These are phyloP conservation scores for Ginglymostoma cirratum DNA, from an alignment of 2,113 vertebrate genomes.

Conservation along the genomic window DNA sequence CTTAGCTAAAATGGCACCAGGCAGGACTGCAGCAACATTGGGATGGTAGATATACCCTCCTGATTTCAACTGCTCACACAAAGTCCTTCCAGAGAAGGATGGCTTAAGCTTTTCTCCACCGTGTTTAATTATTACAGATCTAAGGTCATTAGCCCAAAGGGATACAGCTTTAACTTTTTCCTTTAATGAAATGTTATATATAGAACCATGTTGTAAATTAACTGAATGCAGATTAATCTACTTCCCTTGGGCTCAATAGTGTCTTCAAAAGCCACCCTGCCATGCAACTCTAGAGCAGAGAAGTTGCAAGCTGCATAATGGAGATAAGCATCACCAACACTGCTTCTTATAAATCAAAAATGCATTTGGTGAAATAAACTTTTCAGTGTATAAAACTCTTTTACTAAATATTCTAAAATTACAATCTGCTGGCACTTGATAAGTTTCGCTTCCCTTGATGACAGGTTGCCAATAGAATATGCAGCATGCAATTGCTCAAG, in stretches of 20 bases:
- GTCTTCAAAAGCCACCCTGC: background rate
- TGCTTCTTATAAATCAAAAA: background rate
- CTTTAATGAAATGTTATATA: constrained; percentile 11
- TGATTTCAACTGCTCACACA: background rate
- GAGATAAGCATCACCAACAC: constrained; percentile 7
- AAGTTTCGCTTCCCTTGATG: constrained; percentile 12
- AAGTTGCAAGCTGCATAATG: background rate
- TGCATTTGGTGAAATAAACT: constrained; percentile 1
- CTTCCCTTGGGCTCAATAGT: background rate
- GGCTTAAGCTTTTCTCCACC: background rate
- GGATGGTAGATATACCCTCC: background rate
- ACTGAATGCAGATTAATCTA: background rate
- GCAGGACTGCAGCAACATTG: background rate
- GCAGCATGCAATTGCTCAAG: background rate
- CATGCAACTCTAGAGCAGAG: background rate
- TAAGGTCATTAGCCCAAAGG: background rate
- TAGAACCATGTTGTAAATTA: background rate
- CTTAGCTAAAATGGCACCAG: background rate
- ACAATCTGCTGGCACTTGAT: background rate
- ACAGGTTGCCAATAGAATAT: constrained; percentile 19
- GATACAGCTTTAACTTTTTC: background rate
- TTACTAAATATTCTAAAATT: constrained; percentile 10
- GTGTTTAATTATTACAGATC: background rate
- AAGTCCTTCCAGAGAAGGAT: background rate
- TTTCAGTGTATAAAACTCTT: background rate